These are phyloP conservation scores for Elaphurus davidianus DNA, from an alignment of 2,113 vertebrate species.

Conservation along the genomic window DNA sequence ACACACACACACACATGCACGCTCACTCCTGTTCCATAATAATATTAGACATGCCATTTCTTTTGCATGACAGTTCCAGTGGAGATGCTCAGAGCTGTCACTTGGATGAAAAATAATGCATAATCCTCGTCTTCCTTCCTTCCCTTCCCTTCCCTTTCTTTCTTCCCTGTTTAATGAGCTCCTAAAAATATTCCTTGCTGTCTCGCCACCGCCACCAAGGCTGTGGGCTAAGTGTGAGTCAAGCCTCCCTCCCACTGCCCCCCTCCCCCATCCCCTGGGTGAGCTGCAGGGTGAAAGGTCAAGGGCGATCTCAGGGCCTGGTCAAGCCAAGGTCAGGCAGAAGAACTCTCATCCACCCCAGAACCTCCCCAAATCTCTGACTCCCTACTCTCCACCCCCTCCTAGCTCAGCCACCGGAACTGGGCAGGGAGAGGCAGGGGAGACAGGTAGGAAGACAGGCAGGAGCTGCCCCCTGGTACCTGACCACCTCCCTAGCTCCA, in stretches of 20 bases:
- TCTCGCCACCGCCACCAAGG: constrained; percentile 55
- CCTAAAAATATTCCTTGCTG: constrained; percentile 81
- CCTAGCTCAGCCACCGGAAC: not conserved
- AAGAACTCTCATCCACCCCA: not conserved
- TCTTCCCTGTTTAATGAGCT: constrained; percentile 82
- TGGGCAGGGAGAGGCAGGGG: not conserved
- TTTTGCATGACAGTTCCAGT: constrained; percentile 77
- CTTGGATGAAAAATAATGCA: constrained; percentile 80
- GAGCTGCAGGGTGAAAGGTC: not conserved
- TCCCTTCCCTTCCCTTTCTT: constrained; percentile 76
- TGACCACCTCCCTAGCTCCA: not conserved
- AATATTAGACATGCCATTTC: constrained; percentile 77
- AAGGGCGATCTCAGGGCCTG: not conserved
- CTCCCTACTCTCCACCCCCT: not conserved
- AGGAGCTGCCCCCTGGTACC: not conserved
- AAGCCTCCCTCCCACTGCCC: constrained; percentile 35
- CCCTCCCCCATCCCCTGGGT: not conserved
- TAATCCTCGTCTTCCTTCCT: constrained; percentile 77
- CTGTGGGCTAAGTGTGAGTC: constrained; percentile 79
- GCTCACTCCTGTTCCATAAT: constrained; percentile 43
- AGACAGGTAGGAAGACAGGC: not conserved
- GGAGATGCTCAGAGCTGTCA: constrained; percentile 78
- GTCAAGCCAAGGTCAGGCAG: not conserved
- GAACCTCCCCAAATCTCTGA: not conserved
- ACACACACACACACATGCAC: not conserved